Evolutionary conservation across 2,888 invertebrate genomes (phyloP), one percentile per base, ranked within the genome.

Genomic region (Baccha elongata): DNA sequence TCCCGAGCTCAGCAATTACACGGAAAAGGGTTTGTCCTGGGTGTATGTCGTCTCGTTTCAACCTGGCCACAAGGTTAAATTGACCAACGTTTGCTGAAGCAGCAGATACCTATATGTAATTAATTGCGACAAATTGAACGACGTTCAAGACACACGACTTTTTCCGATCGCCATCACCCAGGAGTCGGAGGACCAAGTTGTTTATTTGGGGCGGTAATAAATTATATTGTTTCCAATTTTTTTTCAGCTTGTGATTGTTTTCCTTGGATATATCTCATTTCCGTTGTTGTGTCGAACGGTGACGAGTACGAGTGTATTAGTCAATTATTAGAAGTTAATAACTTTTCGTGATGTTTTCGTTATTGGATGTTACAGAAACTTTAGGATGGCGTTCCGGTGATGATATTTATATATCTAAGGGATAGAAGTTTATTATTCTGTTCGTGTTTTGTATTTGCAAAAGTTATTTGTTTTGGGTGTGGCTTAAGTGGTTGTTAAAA

Each of bases 101-200:
- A 73, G 1, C 46, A 35, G 48, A 69, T 74, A 62, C 48, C 23
- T 26, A 87, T 88, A 88, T 87, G 89, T 88, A 89, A 88, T 89
- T 89, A 89, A 90, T 89, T 90, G 90, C 88, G 87, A 88, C 89
- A 90, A 90, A 90, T 88, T 90, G 90, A 89, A 89, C 90, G 90
- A 60, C 89, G 90, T 85, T 87, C 85, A 68, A 86, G 88, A 86
- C 90, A 90, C 90, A 89, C 90, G 90, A 81, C 88, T 85, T 86
- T 17, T 42, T 13, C 69, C 17, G 50, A 69, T 69, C 35, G 44
- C 29, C 48, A 55, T 42, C 23, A 26, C 13, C 37, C 17, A 48
- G 19, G 32, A 37, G 10, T 21, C n/a, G n/a, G 35, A 23, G 7
- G 50, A 5, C 48, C 40, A 32, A 52, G 40, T 64, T 83, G 68